phyloP scores from a whole-genome alignment of 2,113 vertebrate species.

The Apaloderma vittatum region DNA sequence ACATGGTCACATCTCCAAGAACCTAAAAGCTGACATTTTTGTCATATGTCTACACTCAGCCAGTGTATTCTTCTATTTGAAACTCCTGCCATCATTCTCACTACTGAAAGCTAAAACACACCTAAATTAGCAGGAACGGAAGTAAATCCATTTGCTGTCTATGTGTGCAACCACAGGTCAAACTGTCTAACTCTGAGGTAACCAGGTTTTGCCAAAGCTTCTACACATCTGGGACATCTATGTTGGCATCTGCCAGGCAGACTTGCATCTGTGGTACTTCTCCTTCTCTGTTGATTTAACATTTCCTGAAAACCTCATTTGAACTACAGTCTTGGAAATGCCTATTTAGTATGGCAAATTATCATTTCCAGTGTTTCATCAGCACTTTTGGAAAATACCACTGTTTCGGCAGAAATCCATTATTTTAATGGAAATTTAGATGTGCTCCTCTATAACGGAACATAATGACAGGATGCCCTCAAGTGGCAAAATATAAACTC shows the following conservation, averaged over 20 bases:
- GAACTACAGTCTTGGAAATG: conserved; percentile 53
- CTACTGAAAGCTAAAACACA: not conserved
- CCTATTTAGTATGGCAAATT: conserved; percentile 52
- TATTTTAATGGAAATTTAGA: conserved; percentile 40
- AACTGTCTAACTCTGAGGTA: not conserved
- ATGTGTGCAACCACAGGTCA: not conserved
- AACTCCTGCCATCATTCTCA: not conserved
- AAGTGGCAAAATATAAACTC: conserved; percentile 81
- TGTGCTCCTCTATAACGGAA: conserved; percentile 23
- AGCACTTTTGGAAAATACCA: conserved; percentile 32
- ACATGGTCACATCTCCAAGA: not conserved
- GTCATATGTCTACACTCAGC: not conserved
- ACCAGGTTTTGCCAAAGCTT: not conserved
- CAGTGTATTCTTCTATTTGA: not conserved
- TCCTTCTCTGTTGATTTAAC: conserved; percentile 27
- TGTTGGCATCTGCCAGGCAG: not conserved
- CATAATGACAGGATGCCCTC: conserved; percentile 83
- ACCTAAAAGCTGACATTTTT: not conserved
- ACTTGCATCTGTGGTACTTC: not conserved
- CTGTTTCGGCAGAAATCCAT: conserved; percentile 7
- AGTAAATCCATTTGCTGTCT: not conserved
- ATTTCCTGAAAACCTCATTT: conserved; percentile 57
- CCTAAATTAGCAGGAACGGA: not conserved
- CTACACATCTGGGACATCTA: not conserved
- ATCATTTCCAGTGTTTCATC: conserved; percentile 33